Evolutionary conservation across 2,797 vertebrate genomes (phyloP).

Genomic region (Sebastes umbrosus): DNA sequence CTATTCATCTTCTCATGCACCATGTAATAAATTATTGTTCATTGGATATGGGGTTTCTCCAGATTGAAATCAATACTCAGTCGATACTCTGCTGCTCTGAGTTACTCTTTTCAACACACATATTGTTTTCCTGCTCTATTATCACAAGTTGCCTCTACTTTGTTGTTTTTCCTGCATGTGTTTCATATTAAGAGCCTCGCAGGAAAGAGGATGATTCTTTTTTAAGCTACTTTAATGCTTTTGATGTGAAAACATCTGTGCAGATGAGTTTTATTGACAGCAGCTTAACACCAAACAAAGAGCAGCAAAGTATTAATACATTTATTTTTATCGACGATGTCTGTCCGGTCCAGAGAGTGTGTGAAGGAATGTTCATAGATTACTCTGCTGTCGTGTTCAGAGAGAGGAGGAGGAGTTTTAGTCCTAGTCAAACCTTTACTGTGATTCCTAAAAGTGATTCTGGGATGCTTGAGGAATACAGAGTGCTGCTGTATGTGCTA

Average conservation of each 20-base stretch:
- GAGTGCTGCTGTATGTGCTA: constrained; percentile 5
- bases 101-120: background rate
- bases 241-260: background rate
- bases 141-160: background rate
- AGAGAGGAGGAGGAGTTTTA: background rate
- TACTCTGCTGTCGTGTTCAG: background rate
- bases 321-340: background rate
- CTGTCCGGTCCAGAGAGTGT: background rate
- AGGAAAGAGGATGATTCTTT: background rate
- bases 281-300: background rate
- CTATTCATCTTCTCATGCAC: too few species aligned
- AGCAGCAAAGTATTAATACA: background rate
- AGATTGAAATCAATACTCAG: background rate
- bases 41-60: too few species aligned
- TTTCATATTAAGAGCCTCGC: background rate
- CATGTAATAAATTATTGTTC: too few species aligned
- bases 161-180: background rate
- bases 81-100: background rate
- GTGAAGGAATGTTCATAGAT: background rate
- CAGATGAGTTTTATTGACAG: too few species aligned
- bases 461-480: background rate
- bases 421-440: background rate
- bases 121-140: background rate
- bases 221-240: background rate
- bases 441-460: background rate